These are phyloP conservation scores for Nomada flava DNA, from an alignment of 2,888 invertebrate species.

Conservation along the genomic window DNA sequence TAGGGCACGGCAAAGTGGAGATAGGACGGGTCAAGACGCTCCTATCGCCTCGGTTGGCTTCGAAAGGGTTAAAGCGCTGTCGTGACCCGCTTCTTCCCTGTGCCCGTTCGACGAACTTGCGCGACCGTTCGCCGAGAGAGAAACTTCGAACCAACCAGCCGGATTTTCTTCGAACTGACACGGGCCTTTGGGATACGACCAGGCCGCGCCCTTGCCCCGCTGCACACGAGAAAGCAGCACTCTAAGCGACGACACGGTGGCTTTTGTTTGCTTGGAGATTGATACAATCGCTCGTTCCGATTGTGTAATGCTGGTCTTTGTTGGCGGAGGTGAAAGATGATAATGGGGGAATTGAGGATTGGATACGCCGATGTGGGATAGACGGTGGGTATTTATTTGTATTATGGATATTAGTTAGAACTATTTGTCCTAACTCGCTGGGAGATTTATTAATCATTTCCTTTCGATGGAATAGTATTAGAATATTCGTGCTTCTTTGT, in stretches of 20 bases:
- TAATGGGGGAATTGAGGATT: not conserved
- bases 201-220: not conserved
- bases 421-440: no score
- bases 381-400: not conserved
- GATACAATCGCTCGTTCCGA: constrained; percentile 1
- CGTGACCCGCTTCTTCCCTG: constrained; percentile 69
- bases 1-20: constrained; percentile 73
- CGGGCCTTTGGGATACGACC: constrained; percentile 26
- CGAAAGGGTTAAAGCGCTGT: constrained; percentile 76
- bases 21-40: constrained; percentile 79
- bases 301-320: not conserved
- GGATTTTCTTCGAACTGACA: constrained; percentile 41
- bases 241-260: constrained; percentile 7
- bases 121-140: constrained; percentile 43
- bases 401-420: no score
- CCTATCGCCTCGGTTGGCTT: constrained; percentile 74
- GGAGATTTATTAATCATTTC: no score
- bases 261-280: constrained; percentile 12
- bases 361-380: not conserved
- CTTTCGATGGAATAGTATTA: no score
- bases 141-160: constrained; percentile 53
- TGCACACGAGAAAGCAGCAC: not conserved
- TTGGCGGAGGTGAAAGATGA: not conserved
- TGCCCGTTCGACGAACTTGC: constrained; percentile 65
- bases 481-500: no score